Evolutionary conservation across 1,140 invertebrate genomes (phyloP), one percentile per base, ranked within the genome.

Genomic region (Leptinotarsa defecta): DNA sequence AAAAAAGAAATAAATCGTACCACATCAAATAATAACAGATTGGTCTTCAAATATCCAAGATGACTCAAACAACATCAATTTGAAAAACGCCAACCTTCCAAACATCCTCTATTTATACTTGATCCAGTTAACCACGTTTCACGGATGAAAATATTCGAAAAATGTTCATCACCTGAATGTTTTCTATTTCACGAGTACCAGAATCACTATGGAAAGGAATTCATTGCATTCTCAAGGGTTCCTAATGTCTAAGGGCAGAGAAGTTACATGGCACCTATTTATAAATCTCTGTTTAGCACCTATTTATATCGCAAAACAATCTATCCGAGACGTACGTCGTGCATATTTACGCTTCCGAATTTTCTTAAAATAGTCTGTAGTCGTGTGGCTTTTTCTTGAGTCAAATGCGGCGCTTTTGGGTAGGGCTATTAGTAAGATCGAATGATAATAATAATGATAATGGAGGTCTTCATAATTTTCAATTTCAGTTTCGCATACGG

Each of bases 301-400:
- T 82, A 82, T 82, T 81, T 82, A 74, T 80, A 80, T 48, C 75
- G 49, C 13, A 27, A 20, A 76, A 69, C 72, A 75, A 75, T 75
- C 75, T 61, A 19, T 72, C 80, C 79, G 13, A 72, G 77, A 81
- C 80, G 34, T 71, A 77, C 77, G 78, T 76, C 22, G 61, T 68
- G 75, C 75, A 81, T 81, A 81, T 81, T 79, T 77, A 80, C 76
- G 67, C 70, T 74, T 78, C 72, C 74, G 68, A 77, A 75, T 52
- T 67, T 52, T 77, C 79, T 71, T 24, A 75, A 81, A 82, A 82
- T 82, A 81, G 72, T 71, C 22, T 19, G 11, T 22, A 71, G 77
- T 73, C 78, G 74, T 73, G 73, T 72, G 76, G 52, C 65, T 34
- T 76, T 15, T 62, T 57, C 3, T 22, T 11, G n/a, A 19, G 20